Base-by-base conservation (phyloP, 1,140 invertebrate genomes). In the Drosophila kanapiae region DNA sequence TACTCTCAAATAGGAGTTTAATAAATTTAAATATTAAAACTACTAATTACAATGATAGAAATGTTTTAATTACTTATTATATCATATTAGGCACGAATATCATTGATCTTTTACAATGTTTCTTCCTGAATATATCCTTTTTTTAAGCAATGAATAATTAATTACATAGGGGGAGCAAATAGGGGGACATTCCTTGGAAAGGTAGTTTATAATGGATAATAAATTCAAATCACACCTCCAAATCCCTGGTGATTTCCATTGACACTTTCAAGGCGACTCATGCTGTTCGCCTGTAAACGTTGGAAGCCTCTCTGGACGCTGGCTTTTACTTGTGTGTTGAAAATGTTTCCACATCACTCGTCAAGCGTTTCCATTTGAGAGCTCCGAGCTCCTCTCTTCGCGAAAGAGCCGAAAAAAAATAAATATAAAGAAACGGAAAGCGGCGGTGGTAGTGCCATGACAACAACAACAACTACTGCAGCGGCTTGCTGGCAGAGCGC, bases 291-390 rank as follows among this genome's bases (percentile, higher is more conserved):
- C 18, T 23, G n/a, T 59, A 63, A 65, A 45, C 56, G 62, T 27
- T 75, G 74, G 78, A 78, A 76, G 78, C 69, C 85, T 90, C 85
- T 85, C 85, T 83, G 71, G 84, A 80, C 56, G 68, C 80, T 71
- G 64, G 65, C 70, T 54, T 82, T 67, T 71, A 75, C 51, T 68
- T 82, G 78, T 82, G 78, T 83, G 91, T 83, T 92, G 87, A 92
- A 92, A 92, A 92, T 92, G 87, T 92, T 92, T 92, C 91, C 91
- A 92, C 91, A 92, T 92, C 87, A 92, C 91, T 92, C 91, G 87
- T 92, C 91, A 92, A 92, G 91, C 91, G 91, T 92, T 92, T 92
- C 91, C 85, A 83, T 83, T 88, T 68, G 78, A 86, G 75, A 79
- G 81, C 75, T 81, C 78, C 74, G 72, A 79, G 75, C 82, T 85